Evolutionary conservation across 2,888 invertebrate genomes (phyloP), one percentile per base, ranked within the genome.

Genomic region (Caenorhabditis japonica): DNA sequence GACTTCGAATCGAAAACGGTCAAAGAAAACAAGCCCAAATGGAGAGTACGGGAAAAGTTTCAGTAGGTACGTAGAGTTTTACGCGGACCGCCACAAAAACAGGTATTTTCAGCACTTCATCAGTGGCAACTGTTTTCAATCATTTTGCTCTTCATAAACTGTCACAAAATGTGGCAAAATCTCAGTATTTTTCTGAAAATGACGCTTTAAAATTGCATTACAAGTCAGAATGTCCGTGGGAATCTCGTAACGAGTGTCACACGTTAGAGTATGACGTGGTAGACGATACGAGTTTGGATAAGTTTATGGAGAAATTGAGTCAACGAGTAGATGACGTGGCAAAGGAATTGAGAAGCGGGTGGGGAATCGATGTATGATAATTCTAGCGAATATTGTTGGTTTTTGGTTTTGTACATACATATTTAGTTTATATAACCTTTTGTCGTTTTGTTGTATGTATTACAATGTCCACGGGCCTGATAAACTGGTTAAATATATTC

Each of bases 161-260:
- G 25, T 90, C 90, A 55, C 58, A 49, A 2, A 52, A 77, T 13
- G 76, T 87, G 4, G 41, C 75, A 4, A 68, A 76, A 41, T 84
- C 60, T 19, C 56, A 56, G 44, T 70, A 58, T 36, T 51, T 70
- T 8, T 19, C 43, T 12, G 4, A 53, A 10, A 19, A 41, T 7
- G 92, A 93, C 86, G 95, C 95, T 17, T 93, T 95, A 80, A 90
- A 96, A 85, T 94, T 96, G 88, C 96, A 96, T 89, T 96, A 95
- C 90, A 91, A 95, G 59, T 46, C 61, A 0, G 66, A 68, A 89
- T 95, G 95, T 60, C 83, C 85, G 25, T 71, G 79, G 27, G 86
- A 86, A 55, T 81, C 79, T 1, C 61, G 75, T 3, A 70, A 80
- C 44, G 83, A 84, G 61, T 87, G 86, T 62, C 66, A 70, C 13